Base-by-base conservation (phyloP, 2,113 vertebrate species). In the Gasterosteus aculeatus region DNA sequence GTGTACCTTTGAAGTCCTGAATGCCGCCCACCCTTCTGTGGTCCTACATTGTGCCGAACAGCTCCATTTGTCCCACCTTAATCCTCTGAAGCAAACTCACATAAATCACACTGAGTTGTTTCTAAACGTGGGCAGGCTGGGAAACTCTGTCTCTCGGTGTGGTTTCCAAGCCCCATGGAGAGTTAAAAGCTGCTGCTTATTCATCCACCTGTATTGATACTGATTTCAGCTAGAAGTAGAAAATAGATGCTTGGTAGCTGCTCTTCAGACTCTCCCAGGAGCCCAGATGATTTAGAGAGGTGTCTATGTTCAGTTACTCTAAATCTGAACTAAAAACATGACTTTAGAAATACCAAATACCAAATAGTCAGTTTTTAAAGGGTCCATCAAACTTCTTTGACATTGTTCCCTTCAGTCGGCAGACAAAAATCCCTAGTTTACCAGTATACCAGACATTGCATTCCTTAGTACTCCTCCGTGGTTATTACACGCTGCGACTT, bases 31-130 rank as follows among this genome's bases (percentile, higher is more conserved):
- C 79, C 78, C 82, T 58, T 85, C 87, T 69, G 72, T 62, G 73
- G 69, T 77, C 59, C 68, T 64, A 51, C 83, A 89, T 90, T 91
- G 87, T 91, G 85, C 72, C 16, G 65, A 82, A 85, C 83, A 87
- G 89, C 85, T 88, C 86, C 88, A 92, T 91, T 91, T 90, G 88
- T 92, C 86, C 89, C 87, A 88, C 89, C 86, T 91, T 88, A 91
- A 89, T 91, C 84, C 88, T 78, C 77, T 82, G 80, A 86, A 69
- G 72, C 88, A 86, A 89, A 92, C 77, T 74, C 82, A 83, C 84
- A 92, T 91, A 88, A 88, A 89, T 92, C 88, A 88, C 39, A 33
- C 59, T 59, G 82, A 78, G 69, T 73, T 80, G 87, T 88, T 90
- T 89, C 79, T 72, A 88, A 85, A 83, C 14, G 73, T 61, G 64